phyloP scores from a whole-genome alignment of 2,797 vertebrate genomes.

The Arrhamphus sclerolepis region DNA sequence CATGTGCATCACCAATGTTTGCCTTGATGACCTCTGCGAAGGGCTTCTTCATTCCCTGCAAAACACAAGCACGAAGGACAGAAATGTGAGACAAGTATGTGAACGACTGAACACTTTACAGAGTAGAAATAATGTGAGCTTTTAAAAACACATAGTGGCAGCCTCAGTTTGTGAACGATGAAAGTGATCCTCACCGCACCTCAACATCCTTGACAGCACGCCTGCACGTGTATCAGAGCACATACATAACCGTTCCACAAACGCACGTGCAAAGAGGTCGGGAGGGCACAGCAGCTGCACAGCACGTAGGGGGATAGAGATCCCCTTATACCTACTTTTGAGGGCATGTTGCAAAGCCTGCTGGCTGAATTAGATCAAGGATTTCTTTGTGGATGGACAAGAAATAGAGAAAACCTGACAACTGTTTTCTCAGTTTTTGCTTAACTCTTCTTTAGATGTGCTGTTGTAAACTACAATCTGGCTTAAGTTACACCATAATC shows the following conservation, averaged over 20 bases:
- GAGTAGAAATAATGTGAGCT: too few relatives aligned
- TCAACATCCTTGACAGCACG: not conserved
- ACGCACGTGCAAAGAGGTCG: too few relatives aligned
- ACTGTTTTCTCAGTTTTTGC: not conserved
- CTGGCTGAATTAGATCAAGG: too few relatives aligned
- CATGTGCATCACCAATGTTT: constrained; percentile 92
- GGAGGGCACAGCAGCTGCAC: too few relatives aligned
- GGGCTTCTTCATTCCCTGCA: constrained; percentile 89
- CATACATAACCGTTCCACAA: too few relatives aligned
- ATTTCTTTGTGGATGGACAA: too few relatives aligned
- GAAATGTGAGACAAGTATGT: not conserved
- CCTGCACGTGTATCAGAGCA: not conserved
- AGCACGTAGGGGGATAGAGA: too few relatives aligned
- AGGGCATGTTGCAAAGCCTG: too few relatives aligned
- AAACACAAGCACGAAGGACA: constrained; percentile 26
- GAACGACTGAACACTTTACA: not conserved
- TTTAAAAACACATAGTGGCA: too few relatives aligned
- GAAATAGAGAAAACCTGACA: not conserved
- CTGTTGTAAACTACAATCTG: not conserved
- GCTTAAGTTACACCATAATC: too few relatives aligned
- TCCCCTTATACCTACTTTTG: too few relatives aligned
- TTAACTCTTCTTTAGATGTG: not conserved
- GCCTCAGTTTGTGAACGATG: not conserved
- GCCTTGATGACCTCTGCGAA: constrained; percentile 90
- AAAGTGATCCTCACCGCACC: not conserved